Base-by-base conservation (phyloP, 1,140 invertebrate genomes). In the Drosophila malerkotliana region DNA sequence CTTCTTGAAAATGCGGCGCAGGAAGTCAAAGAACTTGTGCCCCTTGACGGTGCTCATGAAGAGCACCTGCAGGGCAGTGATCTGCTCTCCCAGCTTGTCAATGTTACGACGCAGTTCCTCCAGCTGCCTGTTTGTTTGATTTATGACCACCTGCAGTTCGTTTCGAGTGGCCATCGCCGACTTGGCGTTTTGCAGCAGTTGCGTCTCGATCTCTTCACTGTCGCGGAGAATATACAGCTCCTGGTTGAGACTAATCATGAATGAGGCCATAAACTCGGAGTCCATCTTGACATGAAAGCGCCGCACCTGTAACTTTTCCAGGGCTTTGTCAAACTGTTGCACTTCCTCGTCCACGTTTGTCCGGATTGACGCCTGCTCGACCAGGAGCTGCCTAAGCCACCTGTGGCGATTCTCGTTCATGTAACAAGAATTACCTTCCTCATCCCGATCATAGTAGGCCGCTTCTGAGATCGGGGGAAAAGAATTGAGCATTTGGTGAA, bases 1-100 rank as follows among this genome's bases (percentile, higher is more conserved):
- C 87, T 97, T 97, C 69, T 95, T 96, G 78, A 96, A 97, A 30
- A 97, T 96, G 73, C 95, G 94, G 6, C 93, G 93, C 26, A 97
- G 90, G 84, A 96, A 97, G 67, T 95, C 94, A 34, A 92, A 93
- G 90, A 96, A 97, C 75, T 95, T 96, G 78, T 96, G 95, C 32
- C 95, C 95, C 51, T 94, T 94, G 0, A 95, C 93, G 2, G 93
- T 93, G 14, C 77, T 92, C 49, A 93, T 92, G 77, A 96, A 96
- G 21, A 92, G 92, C 1, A 88, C 52, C 63, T 93, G 91, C 2
- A 95, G 66, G 1, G 93, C 91, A 63, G 93, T 92, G 32, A 95
- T 94, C 53, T 93, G 93, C 10, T 94, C 93, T 18, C 93, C 92
- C n/a, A 95, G 77, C 12, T 92, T 92, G 2, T 93, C 93, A 26